Conservation (phyloP, 2,888 invertebrate species). For the Eilema griseolum region DNA sequence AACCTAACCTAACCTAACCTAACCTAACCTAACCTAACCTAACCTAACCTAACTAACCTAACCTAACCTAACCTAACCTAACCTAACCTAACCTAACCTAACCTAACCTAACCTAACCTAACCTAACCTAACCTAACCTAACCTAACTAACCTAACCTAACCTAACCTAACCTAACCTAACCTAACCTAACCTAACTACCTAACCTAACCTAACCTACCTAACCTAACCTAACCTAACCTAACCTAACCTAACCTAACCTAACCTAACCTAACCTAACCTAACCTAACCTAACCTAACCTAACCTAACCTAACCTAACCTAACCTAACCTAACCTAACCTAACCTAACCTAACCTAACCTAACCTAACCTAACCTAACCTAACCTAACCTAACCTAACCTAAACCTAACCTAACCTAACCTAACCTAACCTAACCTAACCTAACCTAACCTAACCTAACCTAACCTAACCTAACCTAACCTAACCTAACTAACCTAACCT, state of each 20-base stretch:
- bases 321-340: slow-evolving; percentile 21
- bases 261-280: slow-evolving; percentile 27
- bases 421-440: slow-evolving; percentile 16
- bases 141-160: slow-evolving; percentile 27
- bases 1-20: slow-evolving; percentile 20
- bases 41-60: slow-evolving; percentile 29
- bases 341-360: slow-evolving; percentile 18
- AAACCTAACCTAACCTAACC: slow-evolving; percentile 19
- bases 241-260: slow-evolving; percentile 25
- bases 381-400: slow-evolving; percentile 23
- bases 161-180: slow-evolving; percentile 28
- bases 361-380: slow-evolving; percentile 20
- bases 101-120: slow-evolving; percentile 30
- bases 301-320: slow-evolving; percentile 18
- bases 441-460: slow-evolving; percentile 16
- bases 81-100: slow-evolving; percentile 30
- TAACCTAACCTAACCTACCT: slow-evolving; percentile 27
- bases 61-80: slow-evolving; percentile 30
- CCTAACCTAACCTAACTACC: slow-evolving; percentile 26
- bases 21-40: slow-evolving; percentile 29
- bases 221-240: slow-evolving; percentile 24
- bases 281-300: slow-evolving; percentile 18
- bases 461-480: slow-evolving; percentile 32
- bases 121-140: slow-evolving; percentile 29
- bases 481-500: slow-evolving; percentile 21